A percentile compares a stretch with the other conserved stretches of the same genome.
Evolutionary conservation across 2,113 vertebrate species (phyloP).

Genomic region (Bubo scandiacus): DNA sequence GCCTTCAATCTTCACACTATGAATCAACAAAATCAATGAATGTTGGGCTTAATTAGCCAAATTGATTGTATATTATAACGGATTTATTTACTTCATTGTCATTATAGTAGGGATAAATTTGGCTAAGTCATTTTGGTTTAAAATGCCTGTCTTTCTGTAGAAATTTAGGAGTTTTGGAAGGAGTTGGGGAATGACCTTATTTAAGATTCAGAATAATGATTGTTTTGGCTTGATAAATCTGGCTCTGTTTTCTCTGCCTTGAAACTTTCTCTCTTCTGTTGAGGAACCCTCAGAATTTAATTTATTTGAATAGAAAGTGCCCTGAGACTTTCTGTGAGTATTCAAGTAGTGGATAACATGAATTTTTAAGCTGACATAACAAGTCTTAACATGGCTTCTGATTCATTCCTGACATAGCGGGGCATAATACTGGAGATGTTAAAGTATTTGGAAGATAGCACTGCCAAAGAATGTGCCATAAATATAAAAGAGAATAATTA

Average conservation of each 20-base stretch:
- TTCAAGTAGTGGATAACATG: background rate
- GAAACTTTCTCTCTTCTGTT: background rate
- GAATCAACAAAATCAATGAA: background rate
- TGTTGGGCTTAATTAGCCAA: background rate
- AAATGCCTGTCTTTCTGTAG: background rate
- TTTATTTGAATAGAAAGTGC: conserved; percentile 7
- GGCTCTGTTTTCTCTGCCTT: background rate
- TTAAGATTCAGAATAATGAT: background rate
- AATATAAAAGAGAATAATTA: conserved; percentile 57
- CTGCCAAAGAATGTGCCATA: conserved; percentile 31
- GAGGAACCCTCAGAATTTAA: conserved; percentile 2
- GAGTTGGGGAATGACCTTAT: background rate
- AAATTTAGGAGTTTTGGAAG: background rate
- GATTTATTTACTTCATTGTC: background rate
- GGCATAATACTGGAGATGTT: background rate
- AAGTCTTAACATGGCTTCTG: conserved; percentile 22
- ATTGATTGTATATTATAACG: background rate
- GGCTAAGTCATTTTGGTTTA: background rate
- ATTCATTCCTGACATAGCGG: background rate
- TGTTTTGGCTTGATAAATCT: conserved; percentile 3
- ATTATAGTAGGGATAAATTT: background rate
- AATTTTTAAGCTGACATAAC: conserved; percentile 44
- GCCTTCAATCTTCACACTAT: background rate
- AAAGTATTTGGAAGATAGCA: conserved; percentile 25
- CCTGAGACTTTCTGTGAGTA: conserved; percentile 7